Evolutionary conservation across 1,140 invertebrate species (phyloP).

Genomic region (Pteromalus puparum): DNA sequence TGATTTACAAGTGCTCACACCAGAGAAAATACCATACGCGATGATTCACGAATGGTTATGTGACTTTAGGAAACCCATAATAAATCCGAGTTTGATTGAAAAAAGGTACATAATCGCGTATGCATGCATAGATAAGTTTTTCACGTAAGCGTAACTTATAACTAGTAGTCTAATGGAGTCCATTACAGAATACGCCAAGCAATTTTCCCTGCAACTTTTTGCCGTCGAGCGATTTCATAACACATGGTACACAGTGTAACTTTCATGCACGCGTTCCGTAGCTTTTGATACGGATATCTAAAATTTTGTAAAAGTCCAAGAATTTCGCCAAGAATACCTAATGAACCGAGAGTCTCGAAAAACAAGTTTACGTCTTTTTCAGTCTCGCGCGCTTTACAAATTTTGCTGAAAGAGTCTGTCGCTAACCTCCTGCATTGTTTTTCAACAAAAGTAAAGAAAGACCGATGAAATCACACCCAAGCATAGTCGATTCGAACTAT

Average conservation of each 20-base stretch:
- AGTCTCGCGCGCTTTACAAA: neutral
- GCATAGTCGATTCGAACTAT: conserved; percentile 12
- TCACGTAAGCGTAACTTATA: neutral
- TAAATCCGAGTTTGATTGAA: neutral
- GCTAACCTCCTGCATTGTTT: neutral
- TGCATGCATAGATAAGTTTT: neutral
- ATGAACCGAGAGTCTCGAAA: neutral
- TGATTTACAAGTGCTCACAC: neutral
- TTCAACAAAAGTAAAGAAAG: neutral
- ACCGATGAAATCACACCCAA: neutral
- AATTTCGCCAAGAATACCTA: too few species aligned
- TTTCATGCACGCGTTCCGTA: too few species aligned
- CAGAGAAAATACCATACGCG: neutral
- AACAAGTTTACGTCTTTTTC: neutral
- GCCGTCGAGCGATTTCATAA: neutral
- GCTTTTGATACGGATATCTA: too few species aligned
- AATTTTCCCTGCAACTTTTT: neutral
- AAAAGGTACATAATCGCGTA: too few species aligned
- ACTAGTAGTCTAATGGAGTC: too few species aligned
- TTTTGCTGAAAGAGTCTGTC: neutral
- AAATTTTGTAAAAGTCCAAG: too few species aligned
- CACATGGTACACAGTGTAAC: neutral
- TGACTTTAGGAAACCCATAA: neutral
- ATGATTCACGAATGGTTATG: neutral
- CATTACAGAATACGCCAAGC: neutral